phyloP scores from a whole-genome alignment of 2,113 vertebrate genomes.

The Anas platyrhynchos region DNA sequence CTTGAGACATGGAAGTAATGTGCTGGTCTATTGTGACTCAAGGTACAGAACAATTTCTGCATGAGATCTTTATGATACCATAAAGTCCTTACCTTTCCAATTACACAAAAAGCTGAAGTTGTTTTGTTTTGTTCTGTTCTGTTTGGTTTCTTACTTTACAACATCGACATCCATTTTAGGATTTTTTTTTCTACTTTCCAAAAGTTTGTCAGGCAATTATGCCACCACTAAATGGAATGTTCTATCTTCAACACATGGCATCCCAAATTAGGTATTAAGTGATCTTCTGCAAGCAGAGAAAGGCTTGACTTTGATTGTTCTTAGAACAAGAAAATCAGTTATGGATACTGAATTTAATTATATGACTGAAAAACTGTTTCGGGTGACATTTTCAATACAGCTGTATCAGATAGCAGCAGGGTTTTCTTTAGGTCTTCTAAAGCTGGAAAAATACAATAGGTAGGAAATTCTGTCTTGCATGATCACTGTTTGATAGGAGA shows the following conservation, averaged over 20 bases:
- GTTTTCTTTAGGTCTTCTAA: background rate
- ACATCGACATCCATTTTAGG: background rate
- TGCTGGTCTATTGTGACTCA: background rate
- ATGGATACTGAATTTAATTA: background rate
- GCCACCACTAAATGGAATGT: background rate
- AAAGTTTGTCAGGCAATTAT: background rate
- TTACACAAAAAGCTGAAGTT: background rate
- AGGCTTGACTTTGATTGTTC: background rate
- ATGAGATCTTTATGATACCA: background rate
- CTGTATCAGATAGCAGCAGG: background rate
- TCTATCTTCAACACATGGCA: background rate
- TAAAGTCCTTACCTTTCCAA: background rate
- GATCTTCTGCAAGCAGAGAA: background rate
- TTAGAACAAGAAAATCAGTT: background rate
- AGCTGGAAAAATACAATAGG: background rate
- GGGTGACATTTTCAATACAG: background rate
- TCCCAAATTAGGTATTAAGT: background rate
- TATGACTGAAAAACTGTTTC: background rate
- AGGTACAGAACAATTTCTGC: background rate
- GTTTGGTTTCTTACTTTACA: background rate
- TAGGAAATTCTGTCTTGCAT: background rate
- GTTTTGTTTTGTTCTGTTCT: rapidly evolving
- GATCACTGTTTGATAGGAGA: background rate
- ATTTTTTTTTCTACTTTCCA: background rate
- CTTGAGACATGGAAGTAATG: background rate